Evolutionary conservation across 37 sponge, comb jelly and placozoan species (phyloP), one percentile per base, ranked within the genome.

Genomic region (Axinella damicornis): DNA sequence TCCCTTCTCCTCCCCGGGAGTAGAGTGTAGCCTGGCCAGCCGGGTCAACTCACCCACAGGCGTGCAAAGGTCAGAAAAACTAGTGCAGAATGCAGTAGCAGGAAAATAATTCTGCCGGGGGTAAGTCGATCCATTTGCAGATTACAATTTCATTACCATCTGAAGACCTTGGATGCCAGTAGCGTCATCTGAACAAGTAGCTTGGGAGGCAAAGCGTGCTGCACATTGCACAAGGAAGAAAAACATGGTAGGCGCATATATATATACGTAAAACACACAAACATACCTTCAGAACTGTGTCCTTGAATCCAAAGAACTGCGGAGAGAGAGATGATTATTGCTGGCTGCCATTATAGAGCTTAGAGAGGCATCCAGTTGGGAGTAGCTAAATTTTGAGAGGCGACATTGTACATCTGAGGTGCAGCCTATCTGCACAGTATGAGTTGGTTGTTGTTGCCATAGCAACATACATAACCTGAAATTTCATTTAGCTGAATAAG

Each of bases 1-100:
- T 14, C 59, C 39, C 70, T 86, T 89, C 78, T 89, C 87, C 74
- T 95, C 93, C 96, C 93, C 89, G 22, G 90, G 71, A 25, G 16
- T 30, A 0, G 93, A 85, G 72, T 92, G 94, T 12, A 86, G 81
- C 19, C 67, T 67, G 2, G 89, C 90, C 76, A 89, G 38, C 20
- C 88, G 74, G 16, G 63, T 70, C 74, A 95, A 74, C 74, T 92
- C 89, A 15, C 69, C 76, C 62, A 92, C 63, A 25, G 93, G 95
- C 52, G 57, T 60, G 41, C 65, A 70, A 25, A 95, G 53, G 24
- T 89, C 93, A 30, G 93, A 91, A 33, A 74, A 83, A 69, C 95
- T 95, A 9, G 9, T 12, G 46, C 4, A 46, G 9, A 46, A 9
- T 46, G 46, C 46, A 46, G n/a, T n/a, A n/a, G n/a, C n/a, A n/a